phyloP scores from a whole-genome alignment of 2,113 vertebrate species.

The Chaenogobius annularis region DNA sequence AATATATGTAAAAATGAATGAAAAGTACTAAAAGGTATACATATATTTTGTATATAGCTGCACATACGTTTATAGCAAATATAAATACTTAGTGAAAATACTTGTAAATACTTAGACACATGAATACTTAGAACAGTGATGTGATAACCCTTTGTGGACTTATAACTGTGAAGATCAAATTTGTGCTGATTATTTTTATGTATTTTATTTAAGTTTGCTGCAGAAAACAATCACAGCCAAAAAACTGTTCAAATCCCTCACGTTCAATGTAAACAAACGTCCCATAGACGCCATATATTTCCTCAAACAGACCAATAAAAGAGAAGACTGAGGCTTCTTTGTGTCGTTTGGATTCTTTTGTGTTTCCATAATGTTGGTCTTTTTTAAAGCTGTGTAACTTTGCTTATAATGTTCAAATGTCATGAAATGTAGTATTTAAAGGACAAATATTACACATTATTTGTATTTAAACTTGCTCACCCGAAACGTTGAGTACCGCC shows the following conservation, averaged over 20 bases:
- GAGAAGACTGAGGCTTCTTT: not conserved
- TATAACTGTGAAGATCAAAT: conserved; percentile 24
- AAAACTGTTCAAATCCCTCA: not conserved
- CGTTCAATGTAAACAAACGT: not conserved
- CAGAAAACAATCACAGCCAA: conserved; percentile 10
- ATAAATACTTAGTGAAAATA: conserved; percentile 19
- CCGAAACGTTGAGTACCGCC: too few species aligned
- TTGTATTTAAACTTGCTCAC: too few species aligned
- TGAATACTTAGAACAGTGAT: not conserved
- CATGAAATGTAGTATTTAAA: too few species aligned
- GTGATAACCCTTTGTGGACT: conserved; percentile 16
- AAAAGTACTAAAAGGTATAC: conserved; percentile 6
- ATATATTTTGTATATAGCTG: conserved; percentile 32
- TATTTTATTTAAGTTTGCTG: not conserved
- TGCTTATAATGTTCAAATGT: too few species aligned
- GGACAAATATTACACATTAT: too few species aligned
- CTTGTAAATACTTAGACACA: conserved; percentile 19
- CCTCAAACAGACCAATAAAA: conserved; percentile 1
- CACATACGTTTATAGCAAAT: conserved; percentile 34
- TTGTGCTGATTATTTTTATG: not conserved
- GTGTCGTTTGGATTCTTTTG: not conserved
- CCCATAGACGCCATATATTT: not conserved
- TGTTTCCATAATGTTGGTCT: too few species aligned
- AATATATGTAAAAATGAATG: conserved; percentile 21
- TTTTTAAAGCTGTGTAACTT: not conserved